Evolutionary conservation across 2,797 vertebrate genomes (phyloP).

Genomic region (Melanotaenia pygmaea): DNA sequence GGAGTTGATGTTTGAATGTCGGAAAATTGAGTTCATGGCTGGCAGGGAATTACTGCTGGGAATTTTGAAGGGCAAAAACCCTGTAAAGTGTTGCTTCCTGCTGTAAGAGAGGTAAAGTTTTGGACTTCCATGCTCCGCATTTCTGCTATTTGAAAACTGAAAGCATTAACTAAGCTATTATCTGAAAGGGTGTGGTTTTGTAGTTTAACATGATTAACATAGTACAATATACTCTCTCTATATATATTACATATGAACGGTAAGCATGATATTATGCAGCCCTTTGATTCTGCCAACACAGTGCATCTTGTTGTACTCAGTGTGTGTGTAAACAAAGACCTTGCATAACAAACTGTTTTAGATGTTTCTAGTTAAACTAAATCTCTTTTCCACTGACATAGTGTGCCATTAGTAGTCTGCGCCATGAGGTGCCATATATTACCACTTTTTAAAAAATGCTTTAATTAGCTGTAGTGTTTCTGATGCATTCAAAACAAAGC

Average conservation of each 20-base stretch:
- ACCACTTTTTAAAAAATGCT: background rate
- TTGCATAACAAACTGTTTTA: background rate
- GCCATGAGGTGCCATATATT: background rate
- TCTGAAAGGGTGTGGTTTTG: background rate
- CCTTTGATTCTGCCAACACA: background rate
- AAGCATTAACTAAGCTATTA: background rate
- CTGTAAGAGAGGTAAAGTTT: constrained; percentile 1
- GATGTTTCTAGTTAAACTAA: constrained; percentile 5
- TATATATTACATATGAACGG: background rate
- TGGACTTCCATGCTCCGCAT: background rate
- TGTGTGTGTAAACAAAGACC: background rate
- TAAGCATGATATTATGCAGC: background rate
- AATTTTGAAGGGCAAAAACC: constrained; percentile 3
- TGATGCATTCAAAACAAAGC: background rate
- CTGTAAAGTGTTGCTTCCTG: constrained; percentile 6
- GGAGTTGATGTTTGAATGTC: constrained; percentile 4
- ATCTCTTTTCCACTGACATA: background rate
- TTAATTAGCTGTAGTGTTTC: background rate
- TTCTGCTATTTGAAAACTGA: background rate
- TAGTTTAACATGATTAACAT: background rate
- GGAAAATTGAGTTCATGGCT: background rate
- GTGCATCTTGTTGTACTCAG: constrained; percentile 8
- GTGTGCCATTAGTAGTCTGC: background rate
- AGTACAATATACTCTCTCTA: background rate
- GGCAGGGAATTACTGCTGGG: background rate